Evolutionary conservation across 2,888 invertebrate genomes (phyloP), one percentile per base, ranked within the genome.

Genomic region (Pasiphila rectangulata): DNA sequence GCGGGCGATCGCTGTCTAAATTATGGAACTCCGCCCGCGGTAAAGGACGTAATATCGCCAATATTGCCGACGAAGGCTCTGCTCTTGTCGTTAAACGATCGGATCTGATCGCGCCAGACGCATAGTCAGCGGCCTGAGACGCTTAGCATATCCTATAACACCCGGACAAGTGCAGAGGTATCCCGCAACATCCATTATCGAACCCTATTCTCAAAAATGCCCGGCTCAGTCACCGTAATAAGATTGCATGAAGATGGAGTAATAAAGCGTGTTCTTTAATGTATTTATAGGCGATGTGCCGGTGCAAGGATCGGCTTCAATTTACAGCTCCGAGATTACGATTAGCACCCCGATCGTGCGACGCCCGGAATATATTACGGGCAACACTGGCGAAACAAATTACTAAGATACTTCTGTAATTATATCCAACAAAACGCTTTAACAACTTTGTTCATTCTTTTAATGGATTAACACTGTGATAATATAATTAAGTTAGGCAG

Each of bases 191-290:
- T 75, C 78, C 74, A 82, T 85, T 83, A 85, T 84, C 74, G 79
- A 83, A 79, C 79, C 84, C 78, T 83, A 77, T 84, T 83, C 79
- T 65, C 69, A 79, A 83, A 84, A 85, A 85, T 79, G 76, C 80
- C 79, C 70, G 77, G 81, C 72, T 77, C 81, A 79, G 72, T 2
- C 2, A 4, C 3, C 79, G 79, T 85, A 87, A 87, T 83, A 83
- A 83, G 85, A 88, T 88, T 84, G 83, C 80, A 84, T 79, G 78
- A 82, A 79, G 83, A 83, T 79, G 79, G 70, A 86, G 86, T 86
- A 84, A 85, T 84, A 86, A 86, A 84, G 78, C 83, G 83, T 84
- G 85, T 87, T 83, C 82, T 59, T 67, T 86, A 87, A 86, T 84
- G 83, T 85, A 82, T 85, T 85, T 87, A 85, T 81, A 75, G 77